Percentiles rank a stretch among this genome's conserved stretches.
Conservation (phyloP, 2,113 vertebrate genomes). For the Neodontobutis hainanensis region DNA sequence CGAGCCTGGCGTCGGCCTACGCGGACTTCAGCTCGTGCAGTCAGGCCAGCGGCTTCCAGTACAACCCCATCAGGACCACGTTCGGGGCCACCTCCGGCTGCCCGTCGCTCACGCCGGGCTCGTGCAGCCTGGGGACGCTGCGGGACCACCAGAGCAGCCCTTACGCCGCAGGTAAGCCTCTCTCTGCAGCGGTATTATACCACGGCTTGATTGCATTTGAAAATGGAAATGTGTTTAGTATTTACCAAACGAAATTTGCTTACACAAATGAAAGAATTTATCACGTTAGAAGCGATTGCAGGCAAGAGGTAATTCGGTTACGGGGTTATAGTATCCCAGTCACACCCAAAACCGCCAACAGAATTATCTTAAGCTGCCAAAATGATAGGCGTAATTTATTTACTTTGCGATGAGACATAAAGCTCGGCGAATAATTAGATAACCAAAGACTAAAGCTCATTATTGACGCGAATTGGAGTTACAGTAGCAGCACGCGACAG, state of each 20-base stretch:
- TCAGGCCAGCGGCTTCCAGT: conserved; percentile 99
- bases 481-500: conserved; percentile 71
- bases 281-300: conserved; percentile 99
- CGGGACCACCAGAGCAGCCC: conserved; percentile 99
- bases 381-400: conserved; percentile 99
- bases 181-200: conserved; percentile 87
- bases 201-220: conserved; percentile 98
- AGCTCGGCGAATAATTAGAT: conserved; percentile 99
- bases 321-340: conserved; percentile 99
- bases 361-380: conserved; percentile 99
- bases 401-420: conserved; percentile 99
- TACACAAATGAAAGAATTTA: conserved; percentile 99
- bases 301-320: conserved; percentile 99
- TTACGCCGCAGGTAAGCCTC: conserved; percentile 98
- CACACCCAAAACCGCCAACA: conserved; percentile 99
- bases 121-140: conserved; percentile 97
- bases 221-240: conserved; percentile 99
- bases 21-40: conserved; percentile 99
- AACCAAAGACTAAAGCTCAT: conserved; percentile 98
- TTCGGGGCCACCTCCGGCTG: conserved; percentile 98
- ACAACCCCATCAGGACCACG: conserved; percentile 99
- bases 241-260: conserved; percentile 99
- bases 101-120: conserved; percentile 98
- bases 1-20: conserved; percentile 98
- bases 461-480: conserved; percentile 91